Conservation (phyloP, 2,888 invertebrate genomes). For the Drosophila hamatofila region DNA sequence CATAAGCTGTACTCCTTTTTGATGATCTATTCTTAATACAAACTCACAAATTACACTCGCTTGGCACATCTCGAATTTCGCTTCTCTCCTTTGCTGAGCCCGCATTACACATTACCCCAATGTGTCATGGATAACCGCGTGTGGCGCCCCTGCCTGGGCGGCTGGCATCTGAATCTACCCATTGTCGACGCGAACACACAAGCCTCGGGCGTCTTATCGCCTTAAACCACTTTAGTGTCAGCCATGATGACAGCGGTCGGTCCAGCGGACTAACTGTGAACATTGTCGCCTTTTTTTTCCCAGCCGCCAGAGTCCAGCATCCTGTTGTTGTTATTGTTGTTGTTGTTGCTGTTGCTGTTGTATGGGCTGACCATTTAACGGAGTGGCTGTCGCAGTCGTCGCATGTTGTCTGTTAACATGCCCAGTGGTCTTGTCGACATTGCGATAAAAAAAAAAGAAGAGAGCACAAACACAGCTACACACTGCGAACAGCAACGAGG, state of each 20-base stretch:
- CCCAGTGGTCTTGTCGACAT: conserved; percentile 79
- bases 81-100: background rate
- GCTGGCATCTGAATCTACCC: conserved; percentile 15
- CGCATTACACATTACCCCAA: conserved; percentile 28
- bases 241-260: conserved; percentile 83
- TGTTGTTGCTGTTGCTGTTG: conserved; percentile 30
- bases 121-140: conserved; percentile 46
- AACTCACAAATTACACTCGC: background rate
- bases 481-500: conserved; percentile 14
- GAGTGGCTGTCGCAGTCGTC: conserved; percentile 45
- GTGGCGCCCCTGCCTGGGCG: conserved; percentile 3
- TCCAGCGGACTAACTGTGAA: conserved; percentile 61
- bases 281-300: conserved; percentile 67
- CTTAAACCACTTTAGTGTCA: conserved; percentile 84
- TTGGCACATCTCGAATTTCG: background rate
- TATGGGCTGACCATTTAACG: conserved; percentile 57
- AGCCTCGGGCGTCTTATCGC: conserved; percentile 79
- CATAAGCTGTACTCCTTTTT: background rate
- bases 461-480: conserved; percentile 8
- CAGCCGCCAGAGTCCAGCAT: conserved; percentile 15
- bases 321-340: conserved; percentile 20
- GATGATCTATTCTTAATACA: background rate
- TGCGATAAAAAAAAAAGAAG: conserved; percentile 65
- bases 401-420: conserved; percentile 76
- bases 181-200: conserved; percentile 23